These are phyloP conservation scores for Plecturocebus donacophilus DNA, from an alignment of 2,113 vertebrate species.

Conservation along the genomic window DNA sequence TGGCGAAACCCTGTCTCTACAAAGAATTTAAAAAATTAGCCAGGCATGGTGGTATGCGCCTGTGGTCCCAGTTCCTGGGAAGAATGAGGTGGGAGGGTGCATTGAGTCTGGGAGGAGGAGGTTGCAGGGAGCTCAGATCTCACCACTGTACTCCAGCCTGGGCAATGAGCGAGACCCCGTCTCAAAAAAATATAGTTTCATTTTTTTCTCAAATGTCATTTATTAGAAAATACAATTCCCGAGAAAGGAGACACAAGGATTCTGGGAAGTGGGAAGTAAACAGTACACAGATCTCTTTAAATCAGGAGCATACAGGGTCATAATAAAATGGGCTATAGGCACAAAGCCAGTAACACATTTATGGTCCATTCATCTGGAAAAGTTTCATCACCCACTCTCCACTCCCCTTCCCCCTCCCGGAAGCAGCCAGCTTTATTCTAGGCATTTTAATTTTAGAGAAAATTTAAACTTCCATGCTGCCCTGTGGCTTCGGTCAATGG, in stretches of 20 bases:
- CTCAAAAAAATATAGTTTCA: background rate
- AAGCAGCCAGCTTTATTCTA: conserved; percentile 23
- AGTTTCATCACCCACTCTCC: background rate
- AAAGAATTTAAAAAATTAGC: background rate
- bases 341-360: conserved; percentile 45
- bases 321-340: conserved; percentile 51
- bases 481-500: background rate
- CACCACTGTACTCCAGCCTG: background rate
- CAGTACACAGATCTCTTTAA: conserved; percentile 67
- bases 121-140: background rate
- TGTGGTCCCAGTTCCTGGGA: background rate
- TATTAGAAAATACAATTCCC: conserved; percentile 81
- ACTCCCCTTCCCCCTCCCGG: background rate
- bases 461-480: background rate
- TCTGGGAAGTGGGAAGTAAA: conserved; percentile 51
- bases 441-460: conserved; percentile 41
- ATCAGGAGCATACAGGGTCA: conserved; percentile 18
- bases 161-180: background rate
- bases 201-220: conserved; percentile 71
- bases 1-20: background rate
- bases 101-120: background rate
- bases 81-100: background rate
- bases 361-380: conserved; percentile 69
- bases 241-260: conserved; percentile 64
- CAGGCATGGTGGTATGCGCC: background rate